Conservation (phyloP, 2,113 vertebrate species). For the Aleadryas rufinucha region DNA sequence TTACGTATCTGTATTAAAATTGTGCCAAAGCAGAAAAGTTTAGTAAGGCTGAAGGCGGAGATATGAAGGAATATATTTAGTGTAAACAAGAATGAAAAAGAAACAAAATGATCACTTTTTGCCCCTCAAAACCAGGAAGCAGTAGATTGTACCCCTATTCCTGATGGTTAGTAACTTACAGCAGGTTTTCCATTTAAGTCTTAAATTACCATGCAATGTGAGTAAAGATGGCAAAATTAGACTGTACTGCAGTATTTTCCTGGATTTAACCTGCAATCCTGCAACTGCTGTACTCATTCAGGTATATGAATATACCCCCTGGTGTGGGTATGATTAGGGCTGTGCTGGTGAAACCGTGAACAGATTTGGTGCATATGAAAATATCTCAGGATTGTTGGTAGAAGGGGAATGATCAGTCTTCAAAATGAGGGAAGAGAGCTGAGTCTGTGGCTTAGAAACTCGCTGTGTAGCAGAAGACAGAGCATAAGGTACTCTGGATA, state of each 20-base stretch:
- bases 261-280: neutral
- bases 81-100: neutral
- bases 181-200: neutral
- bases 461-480: neutral
- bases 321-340: neutral
- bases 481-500: neutral
- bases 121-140: neutral
- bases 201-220: neutral
- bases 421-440: neutral
- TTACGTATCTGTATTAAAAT: neutral
- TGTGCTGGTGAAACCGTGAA: neutral
- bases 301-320: too few species aligned
- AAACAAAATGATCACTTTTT: neutral
- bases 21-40: neutral
- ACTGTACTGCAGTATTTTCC: neutral
- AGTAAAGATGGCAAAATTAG: neutral
- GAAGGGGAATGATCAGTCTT: neutral
- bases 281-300: neutral
- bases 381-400: neutral
- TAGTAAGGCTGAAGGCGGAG: neutral
- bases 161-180: neutral
- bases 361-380: neutral
- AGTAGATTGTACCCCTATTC: neutral
- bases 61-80: neutral
- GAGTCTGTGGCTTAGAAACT: neutral